A percentile compares a stretch with the other conserved stretches of the same genome.
Conservation (phyloP, 2,113 vertebrate species). For the Gracilinanus agilis region DNA sequence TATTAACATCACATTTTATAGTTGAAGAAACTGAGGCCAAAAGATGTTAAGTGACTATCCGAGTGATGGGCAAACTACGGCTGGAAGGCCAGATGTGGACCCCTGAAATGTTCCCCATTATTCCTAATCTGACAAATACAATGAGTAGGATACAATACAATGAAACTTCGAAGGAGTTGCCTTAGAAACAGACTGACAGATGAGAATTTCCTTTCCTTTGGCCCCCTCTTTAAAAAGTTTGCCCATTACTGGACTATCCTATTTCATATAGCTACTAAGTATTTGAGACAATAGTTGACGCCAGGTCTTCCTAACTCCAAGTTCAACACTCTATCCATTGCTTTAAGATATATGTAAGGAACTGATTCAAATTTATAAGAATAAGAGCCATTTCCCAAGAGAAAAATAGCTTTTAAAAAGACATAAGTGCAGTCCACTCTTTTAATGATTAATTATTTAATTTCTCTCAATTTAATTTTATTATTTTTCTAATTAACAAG, state of each 20-base stretch:
- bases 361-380: neutral
- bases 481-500: neutral
- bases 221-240: too few relatives aligned
- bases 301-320: neutral
- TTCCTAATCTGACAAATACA: too few relatives aligned
- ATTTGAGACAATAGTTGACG: neutral
- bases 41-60: neutral
- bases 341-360: neutral
- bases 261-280: neutral
- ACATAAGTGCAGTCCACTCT: neutral
- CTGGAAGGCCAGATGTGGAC: too few relatives aligned
- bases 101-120: too few relatives aligned
- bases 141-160: too few relatives aligned
- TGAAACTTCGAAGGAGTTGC: too few relatives aligned
- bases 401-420: neutral
- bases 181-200: too few relatives aligned
- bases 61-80: too few relatives aligned
- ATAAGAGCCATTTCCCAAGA: neutral
- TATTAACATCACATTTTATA: neutral
- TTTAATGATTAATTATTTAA: neutral
- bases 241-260: too few relatives aligned
- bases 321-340: neutral
- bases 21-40: neutral
- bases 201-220: too few relatives aligned
- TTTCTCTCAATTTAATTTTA: neutral